Evolutionary conservation across 2,113 vertebrate genomes (phyloP).

Genomic region (Pseudorasbora parva): DNA sequence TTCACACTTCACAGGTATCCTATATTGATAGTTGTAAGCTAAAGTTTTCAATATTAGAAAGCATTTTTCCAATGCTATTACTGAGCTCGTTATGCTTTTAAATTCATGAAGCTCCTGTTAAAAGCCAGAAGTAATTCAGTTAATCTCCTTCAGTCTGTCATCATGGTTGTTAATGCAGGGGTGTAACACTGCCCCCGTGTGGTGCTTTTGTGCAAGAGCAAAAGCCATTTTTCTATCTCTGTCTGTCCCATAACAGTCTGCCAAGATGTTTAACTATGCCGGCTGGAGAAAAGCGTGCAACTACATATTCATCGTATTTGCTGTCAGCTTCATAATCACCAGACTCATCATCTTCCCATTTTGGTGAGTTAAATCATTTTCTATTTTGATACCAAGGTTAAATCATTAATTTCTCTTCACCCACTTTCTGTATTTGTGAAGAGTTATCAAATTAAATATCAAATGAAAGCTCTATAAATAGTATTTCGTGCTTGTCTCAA

Average conservation of each 20-base stretch:
- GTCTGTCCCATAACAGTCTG: conserved; percentile 68
- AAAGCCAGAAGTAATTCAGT: background rate
- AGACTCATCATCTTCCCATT: conserved; percentile 91
- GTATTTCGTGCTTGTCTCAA: background rate
- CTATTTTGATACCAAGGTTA: background rate
- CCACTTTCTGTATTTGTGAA: background rate
- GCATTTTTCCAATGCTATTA: background rate
- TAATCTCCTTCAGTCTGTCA: background rate
- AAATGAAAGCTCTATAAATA: conserved; percentile 12
- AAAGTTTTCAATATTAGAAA: background rate
- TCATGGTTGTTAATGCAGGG: background rate
- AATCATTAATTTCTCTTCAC: background rate
- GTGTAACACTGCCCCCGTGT: conserved; percentile 24
- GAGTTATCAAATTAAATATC: conserved; percentile 1
- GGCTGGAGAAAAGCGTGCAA: conserved; percentile 94
- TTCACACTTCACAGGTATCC: background rate
- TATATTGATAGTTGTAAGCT: background rate
- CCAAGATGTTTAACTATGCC: conserved; percentile 98
- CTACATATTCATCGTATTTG: conserved; percentile 89
- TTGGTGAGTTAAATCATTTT: conserved; percentile 79
- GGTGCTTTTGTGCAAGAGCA: background rate
- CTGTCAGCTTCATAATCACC: conserved; percentile 87
- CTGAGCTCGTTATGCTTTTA: background rate
- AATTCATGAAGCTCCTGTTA: background rate
- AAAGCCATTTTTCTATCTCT: no score